Base-by-base conservation (phyloP, 37 sponge, comb jelly and placozoan species). In the Theonella swinhoei region DNA sequence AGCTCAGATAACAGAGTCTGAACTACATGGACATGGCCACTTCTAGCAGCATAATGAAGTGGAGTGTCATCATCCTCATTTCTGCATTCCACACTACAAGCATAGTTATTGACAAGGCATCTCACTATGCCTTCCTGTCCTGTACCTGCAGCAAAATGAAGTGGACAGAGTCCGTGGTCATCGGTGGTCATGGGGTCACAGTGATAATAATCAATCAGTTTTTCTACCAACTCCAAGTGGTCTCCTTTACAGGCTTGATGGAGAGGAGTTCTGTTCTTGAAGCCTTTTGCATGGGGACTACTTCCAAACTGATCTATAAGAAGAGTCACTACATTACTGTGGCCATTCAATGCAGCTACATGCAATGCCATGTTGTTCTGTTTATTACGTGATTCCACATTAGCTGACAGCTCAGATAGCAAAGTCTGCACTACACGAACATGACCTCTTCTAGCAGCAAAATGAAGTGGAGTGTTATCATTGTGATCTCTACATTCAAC, bases 391-490 rank as follows among this genome's bases (percentile, higher is more conserved):
- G n/a, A n/a, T n/a, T n/a, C n/a, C n/a, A n/a, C n/a, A n/a, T n/a
- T n/a, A n/a, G n/a, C n/a, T n/a, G n/a, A n/a, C n/a, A 72, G 26
- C 8, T 74, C 42, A 24, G 1, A 34, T 30, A 74, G 9, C 23
- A 74, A 42, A 40, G 30, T 74, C 3, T 42, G 39, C 41, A 74
- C 74, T 42, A 74, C 28, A 40, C 30, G 5, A 39, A 40, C 38
- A 34, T 74, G 74, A 42, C 74, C 74, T 4, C 25, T 74, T 5
- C 7, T 3, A 39, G 74, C 74, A 74, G 74, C 74, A 3, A 23
- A 9, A 39, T 74, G 74, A 0, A 74, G 11, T 40, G 54, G 30
- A 42, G 41, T 40, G 41, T 3, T 4, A 28, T 17, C 26, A 40
- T 74, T 39, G 40, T 25, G 38, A 25, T 36, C 40, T 22, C 64